A percentile compares a stretch with the other conserved stretches of the same genome.
phyloP scores from a whole-genome alignment of 35 echinoderm and acorn worm species.

The Apostichopus japonicus region DNA sequence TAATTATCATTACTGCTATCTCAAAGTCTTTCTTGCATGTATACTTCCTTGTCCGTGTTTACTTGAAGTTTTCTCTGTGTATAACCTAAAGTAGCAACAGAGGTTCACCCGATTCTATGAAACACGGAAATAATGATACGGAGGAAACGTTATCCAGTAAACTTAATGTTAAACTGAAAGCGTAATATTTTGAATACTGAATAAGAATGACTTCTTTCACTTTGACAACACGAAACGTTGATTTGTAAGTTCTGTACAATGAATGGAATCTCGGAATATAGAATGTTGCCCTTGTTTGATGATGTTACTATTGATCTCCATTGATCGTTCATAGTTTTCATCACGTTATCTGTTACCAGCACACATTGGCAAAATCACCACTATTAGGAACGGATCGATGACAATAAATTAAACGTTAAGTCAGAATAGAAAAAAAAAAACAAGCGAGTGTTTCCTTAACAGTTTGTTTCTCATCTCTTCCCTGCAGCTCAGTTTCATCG shows the following conservation, averaged over 20 bases:
- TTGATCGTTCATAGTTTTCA: no score
- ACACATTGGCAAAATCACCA: no score
- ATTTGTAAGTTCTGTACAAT: no score
- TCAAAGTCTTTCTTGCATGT: background rate
- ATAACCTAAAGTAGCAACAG: background rate
- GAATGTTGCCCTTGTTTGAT: no score
- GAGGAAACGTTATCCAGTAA: background rate
- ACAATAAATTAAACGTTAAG: background rate
- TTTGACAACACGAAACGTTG: no score
- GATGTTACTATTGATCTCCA: no score
- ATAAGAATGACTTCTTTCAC: no score
- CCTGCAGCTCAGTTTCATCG: background rate
- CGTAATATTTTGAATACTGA: no score
- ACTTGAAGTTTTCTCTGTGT: background rate
- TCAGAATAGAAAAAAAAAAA: background rate
- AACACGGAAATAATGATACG: background rate
- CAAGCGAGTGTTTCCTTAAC: background rate
- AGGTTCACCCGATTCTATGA: constrained; percentile 3
- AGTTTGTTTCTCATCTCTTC: background rate
- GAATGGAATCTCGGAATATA: background rate
- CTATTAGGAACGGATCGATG: no score
- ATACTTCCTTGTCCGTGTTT: background rate
- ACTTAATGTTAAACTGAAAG: background rate
- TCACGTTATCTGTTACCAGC: no score
- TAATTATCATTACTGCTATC: background rate